Evolutionary conservation across 2,113 vertebrate species (phyloP), one percentile per base, ranked within the genome.

Genomic region (Phylloscopus trochilus): DNA sequence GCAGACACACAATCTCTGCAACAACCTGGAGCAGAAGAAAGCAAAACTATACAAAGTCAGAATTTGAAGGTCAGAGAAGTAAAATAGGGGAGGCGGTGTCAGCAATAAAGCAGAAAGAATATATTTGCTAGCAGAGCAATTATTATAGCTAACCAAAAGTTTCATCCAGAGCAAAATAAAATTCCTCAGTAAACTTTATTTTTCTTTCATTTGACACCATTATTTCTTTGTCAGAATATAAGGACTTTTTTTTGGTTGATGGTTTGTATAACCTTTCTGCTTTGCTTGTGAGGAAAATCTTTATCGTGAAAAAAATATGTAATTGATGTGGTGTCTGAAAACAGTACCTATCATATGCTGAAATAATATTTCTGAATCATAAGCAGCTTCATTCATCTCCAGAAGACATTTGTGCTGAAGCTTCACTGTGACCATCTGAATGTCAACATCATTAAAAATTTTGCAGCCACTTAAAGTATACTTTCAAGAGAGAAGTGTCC

Each of bases 341-440:
- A 79, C 46, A 82, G 73, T 46, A 80, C 35, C 52, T 77, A 49
- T 80, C 83, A 62, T 73, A 73, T 28, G 21, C 49, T 85, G 55
- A 91, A 92, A 84, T 78, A 89, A 37, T 84, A 84, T 64, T 87
- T 91, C 66, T 92, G 84, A 85, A 82, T 89, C 46, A 53, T 79
- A 89, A 95, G 37, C 63, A 92, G 60, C 37, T 91, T 87, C 87
- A 90, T 91, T 87, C 27, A 35, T 90, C 82, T 91, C 78, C 43
- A 67, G 66, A 83, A 82, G 62, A 62, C 67, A 59, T 51, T 87
- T 41, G 13, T 2, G 3, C 49, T 73, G 78, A 87, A 93, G 41
- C 44, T 82, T 89, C 82, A 51, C 63, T 80, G 79, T 83, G 74
- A 80, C 51, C 78, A 67, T 66, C 67, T 41, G 39, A 91, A 58